A percentile compares a stretch with the other conserved stretches of the same genome.
Conservation (phyloP, 2,113 vertebrate species). For the Poeciliopsis occidentalis region DNA sequence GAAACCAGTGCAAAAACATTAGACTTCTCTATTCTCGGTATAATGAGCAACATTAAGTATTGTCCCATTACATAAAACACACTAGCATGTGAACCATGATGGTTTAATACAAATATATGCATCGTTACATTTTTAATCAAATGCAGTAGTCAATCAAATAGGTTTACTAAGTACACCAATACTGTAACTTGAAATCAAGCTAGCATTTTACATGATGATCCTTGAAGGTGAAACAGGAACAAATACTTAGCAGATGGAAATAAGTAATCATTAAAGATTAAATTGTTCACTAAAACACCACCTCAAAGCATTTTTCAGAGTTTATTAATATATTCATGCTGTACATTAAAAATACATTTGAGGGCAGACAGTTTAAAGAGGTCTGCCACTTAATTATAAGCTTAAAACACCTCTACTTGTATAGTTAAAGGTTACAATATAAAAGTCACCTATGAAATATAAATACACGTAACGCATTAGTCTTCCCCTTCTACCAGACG, state of each 20-base stretch:
- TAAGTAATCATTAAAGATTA: slow-evolving; percentile 3
- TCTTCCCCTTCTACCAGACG: neutral
- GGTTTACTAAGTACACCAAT: too few relatives aligned
- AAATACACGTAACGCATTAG: slow-evolving; percentile 28
- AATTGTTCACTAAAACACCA: neutral
- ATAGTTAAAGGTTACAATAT: neutral
- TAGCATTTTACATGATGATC: neutral
- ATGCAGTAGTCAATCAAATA: too few relatives aligned
- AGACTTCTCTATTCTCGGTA: too few relatives aligned
- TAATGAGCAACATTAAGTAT: too few relatives aligned
- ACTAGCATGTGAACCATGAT: too few relatives aligned
- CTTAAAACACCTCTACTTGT: neutral
- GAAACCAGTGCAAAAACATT: neutral
- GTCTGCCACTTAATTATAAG: neutral
- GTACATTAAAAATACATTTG: slow-evolving; percentile 29
- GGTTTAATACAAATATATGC: too few relatives aligned
- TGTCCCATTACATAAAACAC: too few relatives aligned
- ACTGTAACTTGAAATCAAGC: too few relatives aligned
- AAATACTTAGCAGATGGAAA: neutral
- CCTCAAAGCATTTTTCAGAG: neutral
- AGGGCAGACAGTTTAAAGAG: slow-evolving; percentile 10
- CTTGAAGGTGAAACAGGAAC: neutral
- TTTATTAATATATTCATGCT: slow-evolving; percentile 34
- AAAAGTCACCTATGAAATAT: slow-evolving; percentile 27
- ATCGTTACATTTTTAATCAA: too few relatives aligned